These are phyloP conservation scores for Sinhomidia bicolor DNA, from an alignment of 2,888 invertebrate genomes.

Conservation along the genomic window DNA sequence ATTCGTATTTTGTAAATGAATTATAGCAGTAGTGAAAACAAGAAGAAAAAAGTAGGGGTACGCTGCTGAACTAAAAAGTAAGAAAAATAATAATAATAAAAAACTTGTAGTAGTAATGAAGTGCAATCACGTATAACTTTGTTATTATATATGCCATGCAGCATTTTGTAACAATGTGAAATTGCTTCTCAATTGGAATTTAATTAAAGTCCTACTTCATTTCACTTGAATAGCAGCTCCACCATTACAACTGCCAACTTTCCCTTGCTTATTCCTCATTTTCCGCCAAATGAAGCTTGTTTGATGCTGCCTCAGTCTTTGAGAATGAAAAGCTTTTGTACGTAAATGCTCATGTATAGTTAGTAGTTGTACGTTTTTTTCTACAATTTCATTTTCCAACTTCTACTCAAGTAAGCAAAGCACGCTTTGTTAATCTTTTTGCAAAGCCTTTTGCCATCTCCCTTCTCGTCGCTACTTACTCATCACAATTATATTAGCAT, in stretches of 20 bases:
- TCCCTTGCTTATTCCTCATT: slow-evolving; percentile 15
- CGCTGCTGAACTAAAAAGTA: neutral
- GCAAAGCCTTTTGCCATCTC: slow-evolving; percentile 21
- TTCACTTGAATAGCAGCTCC: slow-evolving; percentile 14
- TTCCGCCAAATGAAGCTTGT: slow-evolving; percentile 19
- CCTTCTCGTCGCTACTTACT: neutral
- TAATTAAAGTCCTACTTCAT: slow-evolving; percentile 54
- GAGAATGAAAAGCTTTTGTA: slow-evolving; percentile 26
- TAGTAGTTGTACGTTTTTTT: no score
- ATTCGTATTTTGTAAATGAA: neutral
- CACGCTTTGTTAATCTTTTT: slow-evolving; percentile 12
- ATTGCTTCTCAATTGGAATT: slow-evolving; percentile 64
- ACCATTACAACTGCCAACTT: slow-evolving; percentile 19
- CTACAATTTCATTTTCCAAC: slow-evolving; percentile 9
- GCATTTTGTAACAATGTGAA: slow-evolving; percentile 1
- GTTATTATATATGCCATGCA: neutral
- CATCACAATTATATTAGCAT: slow-evolving; percentile 32
- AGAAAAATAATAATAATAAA: neutral
- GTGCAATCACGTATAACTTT: slow-evolving; percentile 21
- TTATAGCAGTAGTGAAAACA: neutral
- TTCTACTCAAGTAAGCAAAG: neutral
- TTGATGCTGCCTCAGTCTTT: slow-evolving; percentile 14
- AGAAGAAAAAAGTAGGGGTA: neutral
- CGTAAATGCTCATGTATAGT: neutral
- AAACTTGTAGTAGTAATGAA: neutral